Evolutionary conservation across 2,113 vertebrate genomes (phyloP).

Genomic region (Varanus komodoensis): DNA sequence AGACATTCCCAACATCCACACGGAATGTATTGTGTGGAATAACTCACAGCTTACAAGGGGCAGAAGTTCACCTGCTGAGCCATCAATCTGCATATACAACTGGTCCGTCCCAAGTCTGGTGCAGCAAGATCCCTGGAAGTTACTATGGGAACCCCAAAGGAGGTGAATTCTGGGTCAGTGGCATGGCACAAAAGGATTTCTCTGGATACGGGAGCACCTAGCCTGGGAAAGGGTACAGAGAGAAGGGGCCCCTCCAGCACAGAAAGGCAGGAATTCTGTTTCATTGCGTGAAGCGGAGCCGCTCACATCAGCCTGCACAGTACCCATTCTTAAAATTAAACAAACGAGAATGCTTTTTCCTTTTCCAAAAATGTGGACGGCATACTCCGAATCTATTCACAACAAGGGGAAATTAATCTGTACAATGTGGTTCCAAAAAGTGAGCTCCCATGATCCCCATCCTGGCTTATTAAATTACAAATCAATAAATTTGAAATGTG

Average conservation of each 20-base stretch:
- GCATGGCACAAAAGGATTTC: not conserved
- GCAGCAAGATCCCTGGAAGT: not conserved
- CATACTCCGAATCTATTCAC: too few species aligned
- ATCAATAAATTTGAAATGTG: too few species aligned
- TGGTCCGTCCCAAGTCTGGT: not conserved
- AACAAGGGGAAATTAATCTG: too few species aligned
- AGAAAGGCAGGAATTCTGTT: not conserved
- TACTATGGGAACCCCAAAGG: constrained; percentile 4
- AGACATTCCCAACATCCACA: not conserved
- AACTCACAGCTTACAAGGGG: not conserved
- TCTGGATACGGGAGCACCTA: not conserved
- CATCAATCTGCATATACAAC: not conserved
- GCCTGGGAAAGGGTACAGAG: not conserved
- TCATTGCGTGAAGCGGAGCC: not conserved
- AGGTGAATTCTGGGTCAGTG: constrained; percentile 3
- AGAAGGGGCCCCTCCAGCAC: too few species aligned
- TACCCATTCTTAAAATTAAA: too few species aligned
- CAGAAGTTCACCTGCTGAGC: not conserved
- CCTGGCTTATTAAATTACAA: too few species aligned
- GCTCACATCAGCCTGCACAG: too few species aligned
- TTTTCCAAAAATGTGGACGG: too few species aligned
- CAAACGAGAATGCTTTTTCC: too few species aligned
- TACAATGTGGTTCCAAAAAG: too few species aligned
- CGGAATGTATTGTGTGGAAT: not conserved
- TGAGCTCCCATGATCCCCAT: too few species aligned